Conservation (phyloP, 1,140 invertebrate genomes). For the Caenorhabditis brenneri region DNA sequence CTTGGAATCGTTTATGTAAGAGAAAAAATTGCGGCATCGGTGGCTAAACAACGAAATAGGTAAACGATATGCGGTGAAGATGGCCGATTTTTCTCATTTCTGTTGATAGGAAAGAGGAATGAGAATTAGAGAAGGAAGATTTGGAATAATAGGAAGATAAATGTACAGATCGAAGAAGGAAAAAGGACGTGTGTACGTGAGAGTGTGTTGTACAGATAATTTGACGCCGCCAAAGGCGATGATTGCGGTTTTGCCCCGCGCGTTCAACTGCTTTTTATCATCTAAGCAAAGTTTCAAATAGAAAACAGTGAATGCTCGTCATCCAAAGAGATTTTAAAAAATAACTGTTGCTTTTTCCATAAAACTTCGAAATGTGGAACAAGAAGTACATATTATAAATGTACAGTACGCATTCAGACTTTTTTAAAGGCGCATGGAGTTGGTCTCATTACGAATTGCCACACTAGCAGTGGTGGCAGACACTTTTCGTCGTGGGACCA, state of each 20-base stretch:
- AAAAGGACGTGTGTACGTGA: background rate
- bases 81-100: background rate
- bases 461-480: too few species aligned
- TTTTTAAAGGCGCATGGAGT: too few species aligned
- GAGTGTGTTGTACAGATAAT: background rate
- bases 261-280: background rate
- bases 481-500: too few species aligned
- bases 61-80: background rate
- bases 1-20: background rate
- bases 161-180: background rate
- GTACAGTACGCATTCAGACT: too few species aligned
- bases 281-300: background rate
- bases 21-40: background rate
- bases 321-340: too few species aligned
- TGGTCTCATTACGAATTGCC: too few species aligned
- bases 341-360: too few species aligned
- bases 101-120: background rate
- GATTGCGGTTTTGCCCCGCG: background rate
- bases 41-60: slow-evolving; percentile 1
- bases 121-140: background rate
- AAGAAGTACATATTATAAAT: too few species aligned
- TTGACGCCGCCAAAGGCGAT: background rate
- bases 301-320: too few species aligned
- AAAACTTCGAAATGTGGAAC: too few species aligned
- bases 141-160: background rate